phyloP scores from a whole-genome alignment of 2,113 vertebrate genomes.

The Canis aureus region DNA sequence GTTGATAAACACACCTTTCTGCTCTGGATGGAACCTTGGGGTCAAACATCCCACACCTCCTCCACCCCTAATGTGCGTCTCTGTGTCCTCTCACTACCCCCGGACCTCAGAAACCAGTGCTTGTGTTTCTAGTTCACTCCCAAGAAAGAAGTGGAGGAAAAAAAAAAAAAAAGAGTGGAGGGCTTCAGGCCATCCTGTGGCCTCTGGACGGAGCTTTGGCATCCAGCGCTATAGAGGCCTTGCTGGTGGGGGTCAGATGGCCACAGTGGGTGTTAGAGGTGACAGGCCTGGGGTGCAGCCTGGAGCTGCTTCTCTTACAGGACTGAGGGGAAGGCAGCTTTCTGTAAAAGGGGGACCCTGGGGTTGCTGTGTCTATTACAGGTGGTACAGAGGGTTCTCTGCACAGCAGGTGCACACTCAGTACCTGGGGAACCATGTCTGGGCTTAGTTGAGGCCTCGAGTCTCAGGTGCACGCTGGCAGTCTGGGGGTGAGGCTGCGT shows the following conservation, averaged over 20 bases:
- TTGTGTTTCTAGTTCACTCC: not conserved
- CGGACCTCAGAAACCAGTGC: not conserved
- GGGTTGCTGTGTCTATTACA: no score
- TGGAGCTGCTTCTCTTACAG: not conserved
- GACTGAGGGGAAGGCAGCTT: not conserved
- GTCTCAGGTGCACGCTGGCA: not conserved
- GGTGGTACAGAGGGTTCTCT: not conserved
- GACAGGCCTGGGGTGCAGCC: not conserved
- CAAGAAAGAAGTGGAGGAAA: not conserved
- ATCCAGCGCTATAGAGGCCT: not conserved
- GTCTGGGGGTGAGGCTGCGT: not conserved
- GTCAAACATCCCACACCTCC: not conserved
- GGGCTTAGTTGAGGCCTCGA: not conserved
- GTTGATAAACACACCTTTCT: not conserved
- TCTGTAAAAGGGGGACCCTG: not conserved
- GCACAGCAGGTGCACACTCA: accelerated
- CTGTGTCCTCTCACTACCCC: not conserved
- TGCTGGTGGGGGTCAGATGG: not conserved
- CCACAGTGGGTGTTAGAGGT: not conserved
- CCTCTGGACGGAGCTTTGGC: not conserved
- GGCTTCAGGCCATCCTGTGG: not conserved
- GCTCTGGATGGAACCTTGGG: not conserved
- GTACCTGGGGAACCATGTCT: not conserved
- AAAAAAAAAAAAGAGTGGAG: no score
- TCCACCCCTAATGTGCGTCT: not conserved